Evolutionary conservation across 30 jellyfish, hydroid and myxozoan genomes (phyloP).

Genomic region (Pelagia noctiluca): DNA sequence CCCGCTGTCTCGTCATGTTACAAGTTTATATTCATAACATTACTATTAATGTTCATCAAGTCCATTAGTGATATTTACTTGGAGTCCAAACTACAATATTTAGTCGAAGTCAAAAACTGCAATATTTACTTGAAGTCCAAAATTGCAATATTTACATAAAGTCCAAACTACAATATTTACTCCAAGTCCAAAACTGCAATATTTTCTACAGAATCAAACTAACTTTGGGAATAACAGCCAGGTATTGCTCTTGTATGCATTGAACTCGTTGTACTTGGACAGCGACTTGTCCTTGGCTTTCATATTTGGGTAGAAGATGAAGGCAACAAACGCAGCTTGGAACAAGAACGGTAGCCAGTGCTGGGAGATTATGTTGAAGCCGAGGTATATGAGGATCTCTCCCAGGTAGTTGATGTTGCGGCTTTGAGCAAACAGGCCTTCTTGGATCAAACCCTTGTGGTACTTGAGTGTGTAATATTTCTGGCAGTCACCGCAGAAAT

Average conservation of each 20-base stretch:
- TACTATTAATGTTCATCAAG: no score
- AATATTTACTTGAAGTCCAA: no score
- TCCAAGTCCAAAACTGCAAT: neutral
- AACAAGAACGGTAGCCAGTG: conserved; percentile 65
- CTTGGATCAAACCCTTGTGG: conserved; percentile 63
- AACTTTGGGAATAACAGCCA: conserved; percentile 79
- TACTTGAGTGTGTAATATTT: conserved; percentile 67
- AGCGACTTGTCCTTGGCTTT: conserved; percentile 70
- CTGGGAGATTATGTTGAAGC: conserved; percentile 65
- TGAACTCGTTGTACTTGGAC: conserved; percentile 71
- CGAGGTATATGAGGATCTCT: conserved; percentile 62
- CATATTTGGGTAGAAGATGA: conserved; percentile 73
- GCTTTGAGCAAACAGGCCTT: conserved; percentile 72
- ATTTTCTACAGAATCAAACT: neutral
- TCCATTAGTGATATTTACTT: no score
- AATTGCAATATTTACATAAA: no score
- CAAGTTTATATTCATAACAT: no score
- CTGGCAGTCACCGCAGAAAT: conserved; percentile 83
- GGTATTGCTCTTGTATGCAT: conserved; percentile 50
- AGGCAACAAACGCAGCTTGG: conserved; percentile 48
- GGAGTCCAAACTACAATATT: no score
- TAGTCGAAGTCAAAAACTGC: no score
- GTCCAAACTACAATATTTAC: no score
- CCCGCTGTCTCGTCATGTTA: no score
- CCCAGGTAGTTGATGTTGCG: conserved; percentile 82